These are phyloP conservation scores for Brachionichthys hirsutus DNA, from an alignment of 2,113 vertebrate genomes.

Conservation along the genomic window DNA sequence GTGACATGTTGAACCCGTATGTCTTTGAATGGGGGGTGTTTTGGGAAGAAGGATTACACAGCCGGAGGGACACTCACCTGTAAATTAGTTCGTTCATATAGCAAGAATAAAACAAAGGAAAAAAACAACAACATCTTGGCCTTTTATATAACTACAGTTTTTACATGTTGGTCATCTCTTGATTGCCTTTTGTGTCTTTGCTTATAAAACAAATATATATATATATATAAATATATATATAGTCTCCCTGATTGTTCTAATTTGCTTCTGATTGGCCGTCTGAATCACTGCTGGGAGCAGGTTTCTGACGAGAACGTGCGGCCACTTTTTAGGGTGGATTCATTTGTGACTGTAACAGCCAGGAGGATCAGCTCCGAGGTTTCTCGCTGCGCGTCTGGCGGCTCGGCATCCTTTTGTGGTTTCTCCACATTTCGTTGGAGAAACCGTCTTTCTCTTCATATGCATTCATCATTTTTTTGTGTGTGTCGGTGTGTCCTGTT, in stretches of 20 bases:
- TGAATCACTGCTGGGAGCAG: conserved; percentile 58
- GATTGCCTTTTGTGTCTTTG: conserved; percentile 82
- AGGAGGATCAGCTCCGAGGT: conserved; percentile 33
- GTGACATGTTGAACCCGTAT: conserved; percentile 50
- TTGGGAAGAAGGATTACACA: conserved; percentile 57
- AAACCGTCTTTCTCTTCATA: conserved; percentile 67
- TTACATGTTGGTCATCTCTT: conserved; percentile 81
- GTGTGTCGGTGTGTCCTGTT: conserved; percentile 77
- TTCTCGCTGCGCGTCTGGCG: conserved; percentile 35
- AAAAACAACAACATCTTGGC: conserved; percentile 69
- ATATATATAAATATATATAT: conserved; percentile 71
- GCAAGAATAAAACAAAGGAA: conserved; percentile 66
- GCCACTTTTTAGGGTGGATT: conserved; percentile 49
- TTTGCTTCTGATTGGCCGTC: conserved; percentile 66
- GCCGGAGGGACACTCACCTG: conserved; percentile 72
- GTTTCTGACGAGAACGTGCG: conserved; percentile 55
- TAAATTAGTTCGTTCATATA: conserved; percentile 79
- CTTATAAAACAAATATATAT: conserved; percentile 74
- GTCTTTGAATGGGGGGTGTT: conserved; percentile 57
- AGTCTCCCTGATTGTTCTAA: conserved; percentile 71
- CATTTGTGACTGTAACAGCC: conserved; percentile 50
- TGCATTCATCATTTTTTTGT: conserved; percentile 74
- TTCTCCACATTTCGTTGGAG: conserved; percentile 63
- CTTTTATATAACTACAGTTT: conserved; percentile 83
- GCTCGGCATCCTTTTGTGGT: conserved; percentile 48